Conservation (phyloP, 2,797 vertebrate species). For the Mionectes olivaceus region DNA sequence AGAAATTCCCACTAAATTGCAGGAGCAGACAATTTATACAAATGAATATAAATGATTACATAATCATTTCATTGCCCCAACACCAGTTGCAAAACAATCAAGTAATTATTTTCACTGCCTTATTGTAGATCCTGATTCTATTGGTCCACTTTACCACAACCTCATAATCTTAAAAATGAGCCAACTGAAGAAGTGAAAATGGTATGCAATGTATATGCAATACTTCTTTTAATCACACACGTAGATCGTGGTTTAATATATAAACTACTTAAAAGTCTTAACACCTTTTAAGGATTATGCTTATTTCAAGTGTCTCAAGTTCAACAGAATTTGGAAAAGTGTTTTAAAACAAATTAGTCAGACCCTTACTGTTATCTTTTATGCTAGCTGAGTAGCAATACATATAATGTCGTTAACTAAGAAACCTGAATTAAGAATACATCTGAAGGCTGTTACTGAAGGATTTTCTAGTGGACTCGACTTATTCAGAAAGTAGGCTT, state of each 20-base stretch:
- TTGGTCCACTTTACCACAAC: neutral
- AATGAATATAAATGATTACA: neutral
- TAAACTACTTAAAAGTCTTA: neutral
- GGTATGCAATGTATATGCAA: no score
- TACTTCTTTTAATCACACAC: neutral
- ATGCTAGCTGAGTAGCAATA: neutral
- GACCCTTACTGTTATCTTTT: neutral
- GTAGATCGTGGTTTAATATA: neutral
- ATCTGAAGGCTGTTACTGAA: neutral
- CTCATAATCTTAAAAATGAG: neutral
- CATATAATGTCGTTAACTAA: neutral
- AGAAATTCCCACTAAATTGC: neutral
- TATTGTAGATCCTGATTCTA: neutral
- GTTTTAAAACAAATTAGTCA: neutral
- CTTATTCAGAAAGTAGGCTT: neutral
- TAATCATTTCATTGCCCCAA: neutral
- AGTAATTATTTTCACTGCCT: neutral
- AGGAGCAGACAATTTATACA: neutral
- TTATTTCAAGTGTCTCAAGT: neutral
- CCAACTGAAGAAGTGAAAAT: neutral
- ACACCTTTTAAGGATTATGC: neutral
- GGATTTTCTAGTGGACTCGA: neutral
- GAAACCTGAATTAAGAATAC: neutral
- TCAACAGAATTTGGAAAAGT: neutral
- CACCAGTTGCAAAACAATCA: neutral